phyloP scores from a whole-genome alignment of 2,888 invertebrate species.

The Didymodactylos carnosus region DNA sequence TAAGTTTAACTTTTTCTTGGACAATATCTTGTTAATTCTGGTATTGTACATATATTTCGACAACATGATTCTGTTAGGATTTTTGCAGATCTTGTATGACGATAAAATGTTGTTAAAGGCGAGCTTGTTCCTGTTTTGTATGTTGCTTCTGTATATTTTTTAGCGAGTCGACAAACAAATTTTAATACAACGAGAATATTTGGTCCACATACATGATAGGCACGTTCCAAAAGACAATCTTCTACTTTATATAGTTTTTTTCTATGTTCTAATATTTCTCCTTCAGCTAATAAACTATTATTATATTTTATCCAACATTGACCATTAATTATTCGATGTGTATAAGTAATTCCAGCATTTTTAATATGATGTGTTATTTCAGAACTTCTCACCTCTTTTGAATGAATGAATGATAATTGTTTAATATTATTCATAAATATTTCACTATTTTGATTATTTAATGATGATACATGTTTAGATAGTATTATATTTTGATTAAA shows the following conservation, averaged over 20 bases:
- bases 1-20: too few species aligned
- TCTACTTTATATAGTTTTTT: background rate
- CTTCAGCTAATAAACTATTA: background rate
- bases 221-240: background rate
- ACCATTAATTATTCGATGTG: background rate
- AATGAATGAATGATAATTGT: too few species aligned
- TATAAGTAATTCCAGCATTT: background rate
- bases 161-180: background rate
- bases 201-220: background rate
- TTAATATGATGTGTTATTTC: background rate
- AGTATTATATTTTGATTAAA: too few species aligned
- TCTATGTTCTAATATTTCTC: background rate
- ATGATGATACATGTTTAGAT: too few species aligned
- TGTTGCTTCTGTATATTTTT: background rate
- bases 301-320: background rate
- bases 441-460: too few species aligned
- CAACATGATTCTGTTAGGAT: background rate
- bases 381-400: too few species aligned
- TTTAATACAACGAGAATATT: background rate
- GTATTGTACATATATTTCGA: background rate
- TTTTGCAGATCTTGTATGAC: background rate
- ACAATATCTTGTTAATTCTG: background rate
- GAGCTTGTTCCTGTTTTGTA: background rate
- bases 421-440: too few species aligned
- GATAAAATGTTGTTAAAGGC: background rate